Percentiles rank a stretch among this genome's conserved stretches.
Evolutionary conservation across 2,113 vertebrate species (phyloP).

Genomic region (Andinoacara biseriatus): DNA sequence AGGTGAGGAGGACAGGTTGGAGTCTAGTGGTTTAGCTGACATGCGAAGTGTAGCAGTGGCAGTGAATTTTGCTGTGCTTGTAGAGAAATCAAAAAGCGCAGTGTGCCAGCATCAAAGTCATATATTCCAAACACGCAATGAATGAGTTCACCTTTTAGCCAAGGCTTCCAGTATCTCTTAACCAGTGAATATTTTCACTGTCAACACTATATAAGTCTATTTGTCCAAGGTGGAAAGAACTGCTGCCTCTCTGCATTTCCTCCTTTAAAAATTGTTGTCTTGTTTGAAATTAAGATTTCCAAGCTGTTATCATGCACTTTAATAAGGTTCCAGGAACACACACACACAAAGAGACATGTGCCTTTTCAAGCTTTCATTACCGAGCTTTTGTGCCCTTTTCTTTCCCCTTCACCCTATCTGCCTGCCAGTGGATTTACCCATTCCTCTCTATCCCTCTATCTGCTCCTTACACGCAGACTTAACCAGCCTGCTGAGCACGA

Average conservation of each 20-base stretch:
- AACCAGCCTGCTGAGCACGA: constrained; percentile 64
- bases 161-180: constrained; percentile 44
- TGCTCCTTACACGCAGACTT: constrained; percentile 58
- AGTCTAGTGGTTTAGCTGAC: not conserved
- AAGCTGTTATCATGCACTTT: constrained; percentile 9
- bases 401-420: constrained; percentile 48
- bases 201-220: constrained; percentile 65
- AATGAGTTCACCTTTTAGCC: constrained; percentile 10
- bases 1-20: constrained; percentile 17
- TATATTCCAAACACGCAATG: constrained; percentile 16
- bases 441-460: constrained; percentile 68
- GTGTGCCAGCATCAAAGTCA: not conserved
- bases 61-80: constrained; percentile 21
- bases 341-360: not conserved
- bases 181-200: constrained; percentile 67
- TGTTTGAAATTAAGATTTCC: constrained; percentile 28
- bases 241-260: constrained; percentile 7
- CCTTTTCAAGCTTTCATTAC: constrained; percentile 41
- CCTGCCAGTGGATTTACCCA: constrained; percentile 29
- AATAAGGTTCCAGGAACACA: constrained; percentile 26
- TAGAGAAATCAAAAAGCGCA: not conserved
- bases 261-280: not conserved
- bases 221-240: constrained; percentile 47
- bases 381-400: constrained; percentile 40
- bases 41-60: constrained; percentile 1